A percentile compares a stretch with the other conserved stretches of the same genome.
Evolutionary conservation across 1,140 invertebrate genomes (phyloP).

Genomic region (Trachymyrmex septentrionalis): DNA sequence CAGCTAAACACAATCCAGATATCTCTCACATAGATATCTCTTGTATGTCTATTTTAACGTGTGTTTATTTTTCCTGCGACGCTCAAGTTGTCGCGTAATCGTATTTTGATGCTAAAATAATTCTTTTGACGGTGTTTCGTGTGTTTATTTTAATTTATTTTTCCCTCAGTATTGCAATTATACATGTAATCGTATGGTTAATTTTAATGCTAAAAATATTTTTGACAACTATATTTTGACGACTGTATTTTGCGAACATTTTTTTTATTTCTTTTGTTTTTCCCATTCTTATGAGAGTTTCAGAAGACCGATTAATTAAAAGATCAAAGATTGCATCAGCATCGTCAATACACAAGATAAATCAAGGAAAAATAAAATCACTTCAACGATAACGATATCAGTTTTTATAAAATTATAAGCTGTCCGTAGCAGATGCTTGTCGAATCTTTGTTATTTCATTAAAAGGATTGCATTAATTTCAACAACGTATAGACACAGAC

Average conservation of each 20-base stretch:
- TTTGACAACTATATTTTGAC: neutral
- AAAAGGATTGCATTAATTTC: neutral
- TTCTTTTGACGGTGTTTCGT: too few species aligned
- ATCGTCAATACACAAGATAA: neutral
- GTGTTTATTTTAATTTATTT: neutral
- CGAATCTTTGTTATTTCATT: neutral
- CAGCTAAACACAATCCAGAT: neutral
- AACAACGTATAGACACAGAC: neutral
- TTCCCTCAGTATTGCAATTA: neutral
- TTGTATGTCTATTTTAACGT: neutral
- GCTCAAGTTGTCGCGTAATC: neutral
- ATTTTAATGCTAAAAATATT: neutral
- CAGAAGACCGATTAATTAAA: neutral
- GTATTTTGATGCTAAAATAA: too few species aligned
- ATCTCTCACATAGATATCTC: neutral
- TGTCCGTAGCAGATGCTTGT: neutral
- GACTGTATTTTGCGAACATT: neutral
- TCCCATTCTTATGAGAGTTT: neutral
- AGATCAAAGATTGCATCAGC: too few species aligned
- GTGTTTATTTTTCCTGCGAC: neutral
- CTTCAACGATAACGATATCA: neutral
- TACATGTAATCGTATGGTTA: neutral
- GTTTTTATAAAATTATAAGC: neutral
- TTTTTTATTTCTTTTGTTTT: neutral
- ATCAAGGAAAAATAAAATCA: neutral